Percentiles rank a stretch among this genome's conserved stretches.
Conservation (phyloP, 2,113 vertebrate species). For the Lophochroa leadbeateri region DNA sequence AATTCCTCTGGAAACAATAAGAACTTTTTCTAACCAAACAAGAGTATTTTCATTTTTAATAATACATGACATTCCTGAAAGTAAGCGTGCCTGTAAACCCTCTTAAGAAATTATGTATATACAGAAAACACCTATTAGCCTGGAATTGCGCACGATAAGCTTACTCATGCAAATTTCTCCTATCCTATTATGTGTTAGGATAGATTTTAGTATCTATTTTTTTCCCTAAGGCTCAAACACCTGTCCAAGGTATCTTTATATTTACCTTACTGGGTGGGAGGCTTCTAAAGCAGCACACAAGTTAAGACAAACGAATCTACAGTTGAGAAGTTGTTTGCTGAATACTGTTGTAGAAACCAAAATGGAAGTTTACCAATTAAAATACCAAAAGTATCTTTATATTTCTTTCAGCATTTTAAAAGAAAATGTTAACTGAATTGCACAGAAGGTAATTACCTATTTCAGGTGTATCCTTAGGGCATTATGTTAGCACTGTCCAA, state of each 20-base stretch:
- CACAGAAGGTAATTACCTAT: neutral
- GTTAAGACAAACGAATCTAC: neutral
- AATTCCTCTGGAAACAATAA: fast-evolving
- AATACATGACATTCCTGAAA: neutral
- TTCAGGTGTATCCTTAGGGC: neutral
- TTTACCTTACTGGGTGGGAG: neutral
- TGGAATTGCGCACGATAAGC: neutral
- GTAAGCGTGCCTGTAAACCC: neutral
- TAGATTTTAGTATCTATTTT: neutral
- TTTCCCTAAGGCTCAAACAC: neutral
- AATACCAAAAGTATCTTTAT: neutral
- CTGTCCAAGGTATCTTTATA: neutral
- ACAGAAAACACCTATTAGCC: neutral
- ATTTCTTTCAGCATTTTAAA: neutral
- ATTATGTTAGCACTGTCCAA: neutral
- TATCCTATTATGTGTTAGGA: neutral
- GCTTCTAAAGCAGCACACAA: neutral
- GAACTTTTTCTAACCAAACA: neutral
- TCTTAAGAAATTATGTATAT: neutral
- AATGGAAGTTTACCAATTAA: neutral
- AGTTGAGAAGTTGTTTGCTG: neutral
- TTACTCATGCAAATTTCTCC: neutral
- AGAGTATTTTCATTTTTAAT: neutral
- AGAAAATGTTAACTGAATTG: neutral
- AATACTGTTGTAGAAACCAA: neutral